Evolutionary conservation across 2,113 vertebrate genomes (phyloP).

Genomic region (Scophthalmus maximus): DNA sequence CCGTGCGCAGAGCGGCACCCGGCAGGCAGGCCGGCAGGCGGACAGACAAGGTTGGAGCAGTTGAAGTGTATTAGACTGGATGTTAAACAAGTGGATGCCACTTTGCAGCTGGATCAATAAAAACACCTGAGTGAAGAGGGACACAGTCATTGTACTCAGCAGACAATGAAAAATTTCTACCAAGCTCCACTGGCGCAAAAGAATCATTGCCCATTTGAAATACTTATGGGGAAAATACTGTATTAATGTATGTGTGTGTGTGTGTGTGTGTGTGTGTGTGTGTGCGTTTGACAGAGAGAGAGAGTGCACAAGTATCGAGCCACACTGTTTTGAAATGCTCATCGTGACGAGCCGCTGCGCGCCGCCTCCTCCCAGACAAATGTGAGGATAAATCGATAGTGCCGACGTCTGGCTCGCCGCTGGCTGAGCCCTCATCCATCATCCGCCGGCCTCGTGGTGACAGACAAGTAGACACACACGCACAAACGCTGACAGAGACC

Average conservation of each 20-base stretch:
- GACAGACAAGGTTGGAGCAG: constrained; percentile 35
- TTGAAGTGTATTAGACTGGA: constrained; percentile 64
- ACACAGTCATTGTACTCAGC: constrained; percentile 39
- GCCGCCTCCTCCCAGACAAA: constrained; percentile 61
- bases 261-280: constrained; percentile 21
- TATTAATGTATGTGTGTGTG: constrained; percentile 3
- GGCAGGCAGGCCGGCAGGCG: constrained; percentile 8
- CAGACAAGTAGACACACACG: constrained; percentile 33
- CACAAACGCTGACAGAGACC: constrained; percentile 53
- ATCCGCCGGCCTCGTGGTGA: constrained; percentile 54
- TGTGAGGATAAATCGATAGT: constrained; percentile 78
- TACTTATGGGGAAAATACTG: constrained; percentile 19
- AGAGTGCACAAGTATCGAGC: constrained; percentile 13
- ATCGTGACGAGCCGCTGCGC: background rate
- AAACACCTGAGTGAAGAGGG: constrained; percentile 46
- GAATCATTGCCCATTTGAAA: constrained; percentile 56
- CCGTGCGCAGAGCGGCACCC: constrained; percentile 20
- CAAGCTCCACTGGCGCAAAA: constrained; percentile 32
- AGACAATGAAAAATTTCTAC: constrained; percentile 58
- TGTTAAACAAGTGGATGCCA: constrained; percentile 74
- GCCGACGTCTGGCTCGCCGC: constrained; percentile 62
- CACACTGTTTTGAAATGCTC: constrained; percentile 55
- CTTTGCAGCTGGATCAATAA: constrained; percentile 72
- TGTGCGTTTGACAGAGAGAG: background rate
- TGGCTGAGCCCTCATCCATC: constrained; percentile 76